phyloP scores from a whole-genome alignment of 1,140 invertebrate genomes.

The Meloidogyne floridensis region DNA sequence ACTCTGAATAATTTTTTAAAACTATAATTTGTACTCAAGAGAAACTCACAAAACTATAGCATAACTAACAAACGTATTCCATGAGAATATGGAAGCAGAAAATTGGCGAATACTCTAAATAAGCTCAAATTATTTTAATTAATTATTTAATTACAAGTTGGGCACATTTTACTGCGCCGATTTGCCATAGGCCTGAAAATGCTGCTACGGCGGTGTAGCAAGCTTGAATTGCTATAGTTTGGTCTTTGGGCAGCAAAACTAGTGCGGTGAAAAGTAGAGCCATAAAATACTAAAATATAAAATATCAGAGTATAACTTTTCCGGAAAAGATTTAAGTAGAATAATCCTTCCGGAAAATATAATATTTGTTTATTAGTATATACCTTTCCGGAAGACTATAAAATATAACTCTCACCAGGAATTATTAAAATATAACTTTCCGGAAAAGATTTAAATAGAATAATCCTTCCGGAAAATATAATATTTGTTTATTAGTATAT shows the following conservation, averaged over 20 bases:
- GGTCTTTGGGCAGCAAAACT: not conserved
- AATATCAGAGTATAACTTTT: not conserved
- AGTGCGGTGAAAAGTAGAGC: slow-evolving; percentile 3
- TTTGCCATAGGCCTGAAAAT: not conserved
- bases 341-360: too few relatives aligned
- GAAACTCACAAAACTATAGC: not conserved
- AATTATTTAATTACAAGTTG: not conserved
- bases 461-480: too few relatives aligned
- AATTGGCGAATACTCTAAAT: slow-evolving; percentile 1
- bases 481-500: too few relatives aligned
- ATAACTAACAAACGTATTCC: not conserved
- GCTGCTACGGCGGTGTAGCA: not conserved
- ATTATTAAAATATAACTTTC: not conserved
- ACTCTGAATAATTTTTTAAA: not conserved
- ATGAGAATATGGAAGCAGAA: not conserved
- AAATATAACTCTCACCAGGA: not conserved
- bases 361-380: too few relatives aligned
- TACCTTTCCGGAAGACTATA: too few relatives aligned
- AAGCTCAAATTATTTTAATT: not conserved
- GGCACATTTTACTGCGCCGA: not conserved
- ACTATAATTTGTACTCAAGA: not conserved
- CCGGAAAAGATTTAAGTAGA: too few relatives aligned
- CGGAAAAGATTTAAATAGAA: too few relatives aligned
- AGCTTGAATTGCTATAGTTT: not conserved
- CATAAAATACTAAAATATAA: not conserved